Conservation (phyloP, 2,797 vertebrate genomes). For the Psittacula derbiana region DNA sequence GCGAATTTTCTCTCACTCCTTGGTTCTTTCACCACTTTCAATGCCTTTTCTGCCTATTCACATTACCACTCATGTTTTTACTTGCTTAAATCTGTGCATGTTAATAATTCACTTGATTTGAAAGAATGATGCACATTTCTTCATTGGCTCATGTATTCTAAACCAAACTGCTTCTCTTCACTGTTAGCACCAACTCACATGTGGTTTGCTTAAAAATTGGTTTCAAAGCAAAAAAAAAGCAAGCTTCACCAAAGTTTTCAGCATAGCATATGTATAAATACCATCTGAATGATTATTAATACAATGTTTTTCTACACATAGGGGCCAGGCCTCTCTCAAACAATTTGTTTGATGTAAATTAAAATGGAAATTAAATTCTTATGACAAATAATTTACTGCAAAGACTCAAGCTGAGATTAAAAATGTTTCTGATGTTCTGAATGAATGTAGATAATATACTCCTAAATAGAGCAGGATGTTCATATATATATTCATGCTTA, state of each 20-base stretch:
- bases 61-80: neutral
- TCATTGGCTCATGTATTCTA: neutral
- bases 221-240: neutral
- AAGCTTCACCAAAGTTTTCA: neutral
- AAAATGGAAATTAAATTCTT: neutral
- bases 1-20: neutral
- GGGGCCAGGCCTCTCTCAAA: neutral
- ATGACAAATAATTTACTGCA: neutral
- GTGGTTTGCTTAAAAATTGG: neutral
- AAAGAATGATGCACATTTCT: neutral
- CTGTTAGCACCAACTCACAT: neutral
- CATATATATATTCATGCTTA: neutral
- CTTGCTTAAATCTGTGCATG: neutral
- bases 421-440: neutral
- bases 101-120: neutral
- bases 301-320: neutral
- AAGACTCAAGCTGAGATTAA: slow-evolving; percentile 1
- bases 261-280: neutral
- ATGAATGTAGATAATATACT: neutral
- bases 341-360: neutral
- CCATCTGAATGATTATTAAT: neutral
- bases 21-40: neutral
- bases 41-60: neutral
- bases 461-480: neutral
- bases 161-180: neutral